These are phyloP conservation scores for Ptilorrhoa leucosticta DNA, from an alignment of 2,113 vertebrate genomes.

Conservation along the genomic window DNA sequence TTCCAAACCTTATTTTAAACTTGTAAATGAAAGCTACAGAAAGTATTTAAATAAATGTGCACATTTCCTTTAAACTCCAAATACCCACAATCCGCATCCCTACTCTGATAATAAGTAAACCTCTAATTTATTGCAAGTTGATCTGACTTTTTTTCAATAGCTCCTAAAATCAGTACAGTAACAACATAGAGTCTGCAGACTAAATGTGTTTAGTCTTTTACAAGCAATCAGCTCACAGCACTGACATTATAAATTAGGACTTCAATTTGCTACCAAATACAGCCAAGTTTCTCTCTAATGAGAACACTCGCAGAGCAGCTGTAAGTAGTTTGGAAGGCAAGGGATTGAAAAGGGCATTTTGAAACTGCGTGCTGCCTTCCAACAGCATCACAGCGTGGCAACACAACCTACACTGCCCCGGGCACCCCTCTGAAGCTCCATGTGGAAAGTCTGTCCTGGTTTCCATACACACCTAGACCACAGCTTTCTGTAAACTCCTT, in stretches of 20 bases:
- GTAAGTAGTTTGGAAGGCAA: neutral
- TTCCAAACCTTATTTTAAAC: neutral
- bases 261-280: neutral
- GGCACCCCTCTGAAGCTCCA: neutral
- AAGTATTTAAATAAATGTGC: neutral
- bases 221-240: neutral
- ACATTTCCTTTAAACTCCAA: neutral
- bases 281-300: neutral
- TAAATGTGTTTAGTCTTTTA: neutral
- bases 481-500: neutral
- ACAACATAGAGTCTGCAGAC: neutral
- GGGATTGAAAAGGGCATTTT: neutral
- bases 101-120: neutral
- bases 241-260: neutral
- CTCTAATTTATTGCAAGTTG: neutral
- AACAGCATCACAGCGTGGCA: neutral
- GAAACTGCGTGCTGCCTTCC: neutral
- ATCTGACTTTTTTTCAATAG: neutral
- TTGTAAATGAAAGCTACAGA: neutral
- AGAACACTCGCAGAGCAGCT: neutral
- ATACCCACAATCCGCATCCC: neutral
- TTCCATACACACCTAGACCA: neutral
- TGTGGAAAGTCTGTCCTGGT: neutral
- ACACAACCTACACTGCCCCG: rapidly evolving
- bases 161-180: neutral